Evolutionary conservation across 1,140 invertebrate species (phyloP).

Genomic region (Hirudo medicinalis): DNA sequence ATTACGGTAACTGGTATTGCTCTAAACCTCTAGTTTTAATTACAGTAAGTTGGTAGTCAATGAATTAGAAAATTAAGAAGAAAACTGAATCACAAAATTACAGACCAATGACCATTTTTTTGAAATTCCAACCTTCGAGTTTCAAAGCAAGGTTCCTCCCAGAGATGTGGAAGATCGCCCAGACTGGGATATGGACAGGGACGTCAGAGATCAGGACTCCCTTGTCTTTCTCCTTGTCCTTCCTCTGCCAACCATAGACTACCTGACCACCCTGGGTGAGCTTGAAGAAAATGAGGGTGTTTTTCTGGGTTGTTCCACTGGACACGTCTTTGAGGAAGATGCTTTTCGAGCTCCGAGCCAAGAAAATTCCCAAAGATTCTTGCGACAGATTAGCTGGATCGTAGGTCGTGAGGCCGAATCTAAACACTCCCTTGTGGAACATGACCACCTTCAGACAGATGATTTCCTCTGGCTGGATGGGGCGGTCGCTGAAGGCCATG

Average conservation of each 20-base stretch:
- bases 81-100: neutral
- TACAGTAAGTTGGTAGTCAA: neutral
- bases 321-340: neutral
- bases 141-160: constrained; percentile 88
- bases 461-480: neutral
- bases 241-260: neutral
- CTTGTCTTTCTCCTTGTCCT: constrained; percentile 75
- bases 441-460: constrained; percentile 5
- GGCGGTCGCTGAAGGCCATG: neutral
- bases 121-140: constrained; percentile 47
- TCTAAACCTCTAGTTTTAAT: too few species aligned
- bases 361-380: neutral
- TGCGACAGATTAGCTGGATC: neutral
- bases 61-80: neutral
- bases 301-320: neutral
- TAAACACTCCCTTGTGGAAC: neutral
- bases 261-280: neutral
- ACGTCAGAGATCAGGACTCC: constrained; percentile 82
- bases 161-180: constrained; percentile 90
- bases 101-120: neutral
- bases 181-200: constrained; percentile 67
- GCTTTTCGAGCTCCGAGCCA: neutral
- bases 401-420: neutral
- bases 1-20: too few species aligned
- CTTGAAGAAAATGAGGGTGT: constrained; percentile 2